Evolutionary conservation across 2,797 vertebrate genomes (phyloP), one percentile per base, ranked within the genome.

Genomic region (Echiichthys vipera): DNA sequence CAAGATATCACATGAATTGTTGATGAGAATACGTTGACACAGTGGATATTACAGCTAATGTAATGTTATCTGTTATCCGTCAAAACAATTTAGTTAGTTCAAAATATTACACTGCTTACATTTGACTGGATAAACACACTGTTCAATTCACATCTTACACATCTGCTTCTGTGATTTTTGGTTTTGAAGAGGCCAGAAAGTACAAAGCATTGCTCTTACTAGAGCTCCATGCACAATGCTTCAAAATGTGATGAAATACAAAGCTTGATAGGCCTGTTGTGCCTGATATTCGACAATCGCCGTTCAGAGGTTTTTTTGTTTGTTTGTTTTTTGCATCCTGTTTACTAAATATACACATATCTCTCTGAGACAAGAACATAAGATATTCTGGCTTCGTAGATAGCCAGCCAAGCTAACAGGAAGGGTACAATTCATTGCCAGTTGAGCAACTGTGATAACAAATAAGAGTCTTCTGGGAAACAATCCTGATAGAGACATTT

Each of bases 381-480:
- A 25, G 36, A 61, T 50, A 15, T 43, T 67, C 22, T 17, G 11
- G 53, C 13, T 61, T 24, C 17, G 14, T 1, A 59, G 59, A 76
- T 42, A 59, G 25, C 4, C 37, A 34, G 24, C 40, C 39, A 20
- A 0, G 14, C 34, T 46, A 22, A 66, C 59, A 65, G 43, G 36
- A 76, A 57, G 22, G 22, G 30, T 43, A 49, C 74, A 27, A 50
- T 22, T 24, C 13, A 34, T 24, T 27, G 34, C 24, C 45, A 56
- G 36, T 53, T 65, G 42, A 72, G 50, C 29, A 58, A 70, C 59
- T 40, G 22, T 70, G 65, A 81, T 76, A 77, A 74, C 34, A 63
- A 45, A 55, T 24, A 15, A 22, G 7, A 39, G 45, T 56, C 36
- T 58, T 55, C 40, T 76, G 43, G 46, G 58, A 71, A 50, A 25